Percentiles rank a stretch among this genome's conserved stretches.
Conservation (phyloP, 2,888 invertebrate species). For the Hermaeophaga mercurialis region DNA sequence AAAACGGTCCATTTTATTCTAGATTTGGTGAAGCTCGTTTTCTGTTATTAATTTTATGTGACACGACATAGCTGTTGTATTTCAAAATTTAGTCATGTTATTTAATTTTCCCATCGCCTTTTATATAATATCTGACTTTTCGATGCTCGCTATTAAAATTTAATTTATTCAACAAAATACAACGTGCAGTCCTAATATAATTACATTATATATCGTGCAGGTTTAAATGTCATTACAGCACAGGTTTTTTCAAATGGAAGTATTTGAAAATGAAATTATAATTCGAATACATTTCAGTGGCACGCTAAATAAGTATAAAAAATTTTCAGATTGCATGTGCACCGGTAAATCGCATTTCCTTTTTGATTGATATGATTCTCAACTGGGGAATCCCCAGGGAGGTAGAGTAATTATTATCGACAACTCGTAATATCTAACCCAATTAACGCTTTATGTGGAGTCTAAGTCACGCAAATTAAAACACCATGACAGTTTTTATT, state of each 20-base stretch:
- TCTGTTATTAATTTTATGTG: too few species aligned
- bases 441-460: constrained; percentile 38
- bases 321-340: constrained; percentile 29
- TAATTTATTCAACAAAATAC: too few species aligned
- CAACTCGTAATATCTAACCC: constrained; percentile 43
- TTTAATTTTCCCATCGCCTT: too few species aligned
- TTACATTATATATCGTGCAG: constrained; percentile 7
- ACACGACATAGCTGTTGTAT: too few species aligned
- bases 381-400: too few species aligned
- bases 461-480: background rate
- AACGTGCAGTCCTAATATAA: too few species aligned
- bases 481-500: background rate
- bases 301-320: constrained; percentile 25
- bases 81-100: too few species aligned
- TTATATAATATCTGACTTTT: too few species aligned
- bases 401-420: constrained; percentile 41
- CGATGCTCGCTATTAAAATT: too few species aligned
- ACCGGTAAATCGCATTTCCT: constrained; percentile 25
- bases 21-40: too few species aligned
- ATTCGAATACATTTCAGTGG: constrained; percentile 14
- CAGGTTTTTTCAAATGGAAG: constrained; percentile 3
- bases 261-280: constrained; percentile 19
- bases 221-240: constrained; percentile 9
- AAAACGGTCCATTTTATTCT: too few species aligned
- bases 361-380: constrained; percentile 30